Percentiles rank a stretch among this genome's conserved stretches.
These are phyloP conservation scores for Zonotrichia albicollis DNA, from an alignment of 2,797 vertebrate genomes.

Conservation along the genomic window DNA sequence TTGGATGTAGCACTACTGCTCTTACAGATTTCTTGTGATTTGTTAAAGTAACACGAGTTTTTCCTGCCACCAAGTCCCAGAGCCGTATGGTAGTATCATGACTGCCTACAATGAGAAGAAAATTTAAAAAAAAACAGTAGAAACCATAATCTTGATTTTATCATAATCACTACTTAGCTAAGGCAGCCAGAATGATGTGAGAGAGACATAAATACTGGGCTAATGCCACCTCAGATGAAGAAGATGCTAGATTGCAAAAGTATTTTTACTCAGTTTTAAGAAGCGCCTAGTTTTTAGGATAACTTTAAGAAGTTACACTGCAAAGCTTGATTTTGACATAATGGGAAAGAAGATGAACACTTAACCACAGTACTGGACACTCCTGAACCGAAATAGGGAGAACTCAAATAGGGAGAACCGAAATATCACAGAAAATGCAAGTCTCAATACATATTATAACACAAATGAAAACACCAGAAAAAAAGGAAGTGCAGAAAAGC, in stretches of 20 bases:
- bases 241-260: neutral
- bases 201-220: neutral
- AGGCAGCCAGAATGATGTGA: neutral
- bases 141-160: neutral
- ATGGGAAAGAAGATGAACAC: neutral
- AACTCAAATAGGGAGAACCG: neutral
- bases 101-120: slow-evolving; percentile 81
- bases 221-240: neutral
- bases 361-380: neutral
- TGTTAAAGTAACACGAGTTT: slow-evolving; percentile 96
- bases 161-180: neutral
- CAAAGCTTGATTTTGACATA: neutral
- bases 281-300: too few species aligned
- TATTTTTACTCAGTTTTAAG: neutral
- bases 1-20: slow-evolving; percentile 90
- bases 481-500: neutral
- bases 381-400: neutral
- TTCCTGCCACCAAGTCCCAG: slow-evolving; percentile 97
- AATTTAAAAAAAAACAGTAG: fast-evolving
- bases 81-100: slow-evolving; percentile 96
- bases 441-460: neutral
- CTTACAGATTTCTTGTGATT: slow-evolving; percentile 99
- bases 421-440: neutral
- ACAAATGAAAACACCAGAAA: neutral
- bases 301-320: neutral